phyloP scores from a whole-genome alignment of 2,113 vertebrate species.

The Collichthys lucidus region DNA sequence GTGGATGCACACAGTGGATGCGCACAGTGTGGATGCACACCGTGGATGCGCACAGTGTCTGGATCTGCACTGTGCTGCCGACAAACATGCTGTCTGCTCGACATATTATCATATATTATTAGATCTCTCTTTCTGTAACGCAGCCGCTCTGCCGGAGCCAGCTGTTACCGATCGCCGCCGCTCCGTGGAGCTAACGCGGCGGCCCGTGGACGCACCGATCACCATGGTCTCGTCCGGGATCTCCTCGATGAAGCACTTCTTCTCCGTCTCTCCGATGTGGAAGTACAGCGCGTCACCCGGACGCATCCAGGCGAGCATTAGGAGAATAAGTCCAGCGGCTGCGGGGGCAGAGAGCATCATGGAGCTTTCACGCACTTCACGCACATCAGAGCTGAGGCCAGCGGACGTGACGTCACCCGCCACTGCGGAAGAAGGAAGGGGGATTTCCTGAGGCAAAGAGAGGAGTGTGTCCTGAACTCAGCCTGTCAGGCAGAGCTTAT shows the following conservation, averaged over 20 bases:
- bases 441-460: constrained; percentile 42
- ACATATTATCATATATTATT: no score
- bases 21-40: no score
- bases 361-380: constrained; percentile 22
- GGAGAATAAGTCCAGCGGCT: constrained; percentile 31
- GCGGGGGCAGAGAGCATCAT: constrained; percentile 63
- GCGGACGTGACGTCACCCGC: not conserved
- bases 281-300: constrained; percentile 87
- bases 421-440: constrained; percentile 76
- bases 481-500: constrained; percentile 5
- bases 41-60: no score
- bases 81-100: not conserved
- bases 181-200: constrained; percentile 27
- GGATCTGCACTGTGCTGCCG: not conserved
- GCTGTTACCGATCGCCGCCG: constrained; percentile 46
- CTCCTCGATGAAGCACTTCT: constrained; percentile 95
- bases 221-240: constrained; percentile 97
- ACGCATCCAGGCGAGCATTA: constrained; percentile 61
- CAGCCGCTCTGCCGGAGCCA: constrained; percentile 16
- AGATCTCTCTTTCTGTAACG: not conserved
- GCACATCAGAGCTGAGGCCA: constrained; percentile 11
- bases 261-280: constrained; percentile 95
- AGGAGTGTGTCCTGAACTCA: rapidly evolving
- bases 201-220: constrained; percentile 89
- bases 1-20: no score